phyloP scores from a whole-genome alignment of 2,888 invertebrate species.

The Oxystoma pomonae region DNA sequence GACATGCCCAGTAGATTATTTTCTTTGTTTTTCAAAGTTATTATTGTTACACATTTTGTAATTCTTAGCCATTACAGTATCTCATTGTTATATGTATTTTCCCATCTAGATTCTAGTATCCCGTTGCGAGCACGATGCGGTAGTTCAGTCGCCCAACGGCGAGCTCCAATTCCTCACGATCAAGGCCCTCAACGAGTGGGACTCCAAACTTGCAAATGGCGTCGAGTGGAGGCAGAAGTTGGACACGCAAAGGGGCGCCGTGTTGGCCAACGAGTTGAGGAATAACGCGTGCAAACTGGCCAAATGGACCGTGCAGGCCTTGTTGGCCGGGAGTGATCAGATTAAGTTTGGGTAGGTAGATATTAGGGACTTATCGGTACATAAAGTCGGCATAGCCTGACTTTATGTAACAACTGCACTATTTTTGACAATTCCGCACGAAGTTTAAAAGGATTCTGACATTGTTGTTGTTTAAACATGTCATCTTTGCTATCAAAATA shows the following conservation, averaged over 20 bases:
- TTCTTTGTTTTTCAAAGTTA: too few species aligned
- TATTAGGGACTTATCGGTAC: too few species aligned
- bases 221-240: constrained; percentile 98
- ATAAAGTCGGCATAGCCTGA: too few species aligned
- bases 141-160: constrained; percentile 79
- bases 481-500: too few species aligned
- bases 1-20: too few species aligned
- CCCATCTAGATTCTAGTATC: constrained; percentile 72
- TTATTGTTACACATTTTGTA: too few species aligned
- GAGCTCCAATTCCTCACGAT: constrained; percentile 92
- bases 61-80: too few species aligned
- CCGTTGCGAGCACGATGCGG: constrained; percentile 97
- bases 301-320: constrained; percentile 97
- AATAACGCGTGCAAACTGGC: constrained; percentile 99
- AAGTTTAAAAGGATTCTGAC: too few species aligned
- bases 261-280: constrained; percentile 94
- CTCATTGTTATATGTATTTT: too few species aligned
- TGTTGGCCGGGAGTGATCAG: constrained; percentile 65
- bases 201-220: constrained; percentile 91
- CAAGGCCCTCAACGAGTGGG: constrained; percentile 99
- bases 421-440: too few species aligned
- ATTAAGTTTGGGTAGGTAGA: constrained; percentile 23
- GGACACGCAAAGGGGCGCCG: constrained; percentile 96
- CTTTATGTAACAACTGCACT: too few species aligned
- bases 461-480: too few species aligned